Conservation (phyloP, 2,113 vertebrate genomes). For the Prionailurus viverrinus region DNA sequence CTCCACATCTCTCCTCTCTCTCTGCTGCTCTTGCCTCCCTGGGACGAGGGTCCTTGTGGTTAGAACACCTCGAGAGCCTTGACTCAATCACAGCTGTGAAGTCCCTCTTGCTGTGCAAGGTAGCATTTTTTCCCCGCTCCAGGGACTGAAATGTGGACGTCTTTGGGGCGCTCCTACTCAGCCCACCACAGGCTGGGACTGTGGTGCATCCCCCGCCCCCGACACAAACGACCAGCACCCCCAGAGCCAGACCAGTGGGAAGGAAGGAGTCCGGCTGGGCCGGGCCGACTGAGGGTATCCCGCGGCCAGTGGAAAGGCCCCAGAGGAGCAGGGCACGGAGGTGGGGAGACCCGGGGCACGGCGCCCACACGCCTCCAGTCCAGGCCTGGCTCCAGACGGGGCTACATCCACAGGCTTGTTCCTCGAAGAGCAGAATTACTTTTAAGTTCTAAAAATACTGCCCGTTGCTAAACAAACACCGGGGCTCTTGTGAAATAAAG, state of each 20-base stretch:
- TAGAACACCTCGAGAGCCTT: not conserved
- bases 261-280: not conserved
- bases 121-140: not conserved
- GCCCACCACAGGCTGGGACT: fast-evolving
- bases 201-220: fast-evolving
- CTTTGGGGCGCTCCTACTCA: not conserved
- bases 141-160: not conserved
- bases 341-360: not conserved
- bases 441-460: slow-evolving; percentile 78
- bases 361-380: not conserved
- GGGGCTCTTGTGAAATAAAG: slow-evolving; percentile 63
- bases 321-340: not conserved
- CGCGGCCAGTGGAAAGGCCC: not conserved
- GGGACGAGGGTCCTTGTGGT: not conserved
- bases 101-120: not conserved
- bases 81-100: not conserved
- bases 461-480: slow-evolving; percentile 52
- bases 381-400: not conserved
- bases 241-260: not conserved
- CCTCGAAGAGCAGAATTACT: slow-evolving; percentile 66
- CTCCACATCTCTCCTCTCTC: not conserved
- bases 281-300: not conserved
- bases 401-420: not conserved
- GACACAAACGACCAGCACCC: not conserved
- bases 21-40: not conserved